Conservation (phyloP, 1,140 invertebrate species). For the Drosophila orena region DNA sequence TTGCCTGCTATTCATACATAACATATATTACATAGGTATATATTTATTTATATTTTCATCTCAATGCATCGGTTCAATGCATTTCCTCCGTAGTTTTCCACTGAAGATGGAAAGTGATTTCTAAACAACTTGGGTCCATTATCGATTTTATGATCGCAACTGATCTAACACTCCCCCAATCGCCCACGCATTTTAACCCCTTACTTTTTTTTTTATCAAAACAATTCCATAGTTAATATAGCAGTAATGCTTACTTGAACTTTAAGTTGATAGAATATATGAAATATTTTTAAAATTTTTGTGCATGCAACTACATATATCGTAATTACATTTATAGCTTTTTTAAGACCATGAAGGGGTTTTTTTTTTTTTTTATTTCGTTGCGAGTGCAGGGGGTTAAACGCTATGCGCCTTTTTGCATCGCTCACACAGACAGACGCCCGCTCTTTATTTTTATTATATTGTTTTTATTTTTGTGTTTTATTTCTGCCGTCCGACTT, state of each 20-base stretch:
- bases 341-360: not conserved
- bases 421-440: constrained; percentile 21
- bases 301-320: not conserved
- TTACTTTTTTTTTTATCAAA: not conserved
- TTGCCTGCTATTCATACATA: not conserved
- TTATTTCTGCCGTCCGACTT: constrained; percentile 14
- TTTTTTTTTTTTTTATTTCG: not conserved
- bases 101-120: constrained; percentile 16
- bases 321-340: too few species aligned
- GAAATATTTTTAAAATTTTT: not conserved
- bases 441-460: constrained; percentile 9
- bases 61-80: constrained; percentile 2
- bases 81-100: constrained; percentile 8
- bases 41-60: not conserved
- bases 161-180: not conserved
- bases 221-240: not conserved
- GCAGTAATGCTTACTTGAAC: too few species aligned
- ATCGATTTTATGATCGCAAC: not conserved
- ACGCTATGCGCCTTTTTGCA: constrained; percentile 28
- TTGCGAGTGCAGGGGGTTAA: constrained; percentile 1
- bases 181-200: constrained; percentile 19
- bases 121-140: not conserved
- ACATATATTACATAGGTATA: too few species aligned
- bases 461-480: constrained; percentile 3
- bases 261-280: too few species aligned